Evolutionary conservation across 2,888 invertebrate genomes (phyloP), one percentile per base, ranked within the genome.

Genomic region (Ormyrus pomaceus): DNA sequence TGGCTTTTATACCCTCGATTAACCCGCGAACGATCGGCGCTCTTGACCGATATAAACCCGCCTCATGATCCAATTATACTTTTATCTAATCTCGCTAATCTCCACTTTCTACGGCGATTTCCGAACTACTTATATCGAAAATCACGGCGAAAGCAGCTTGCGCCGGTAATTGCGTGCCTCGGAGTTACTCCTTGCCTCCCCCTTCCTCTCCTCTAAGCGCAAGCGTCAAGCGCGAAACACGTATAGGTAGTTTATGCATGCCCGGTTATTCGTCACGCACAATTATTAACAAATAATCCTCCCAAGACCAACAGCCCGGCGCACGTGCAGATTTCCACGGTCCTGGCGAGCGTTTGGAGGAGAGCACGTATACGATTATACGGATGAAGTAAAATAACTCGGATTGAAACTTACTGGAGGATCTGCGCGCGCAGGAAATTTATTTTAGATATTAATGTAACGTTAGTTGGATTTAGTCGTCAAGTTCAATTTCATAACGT

Each of bases 141-240:
- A 82, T 81, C 77, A 64, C 59, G 76, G 84, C 79, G 84, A 84
- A 84, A 84, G 84, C 76, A 70, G 79, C 71, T 76, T 53, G 71
- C 68, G 34, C 56, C 61, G 48, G 51, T 71, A 56, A 51, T 50
- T 70, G 58, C 59, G 11, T 68, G 11, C 50, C 6, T 70, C 10
- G 13, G 50, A 71, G 75, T 72, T 72, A 78, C 45, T 34, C 34
- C 34, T 53, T 45, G 50, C 65, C 48, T 46, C 9, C 34, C 34
- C 34, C 1, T 34, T 34, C 34, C 34, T 34, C 58, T 13, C 48
- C 9, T 46, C 8, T 13, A 0, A 34, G n/a, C 7, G 19, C 51
- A 59, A 4, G 19, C 51, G 51, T 34, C 59, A 48, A n/a, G 11
- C 48, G 56, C 64, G 34, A 34, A 34, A 34, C 34, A 19, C 4